Conservation (phyloP, 2,113 vertebrate species). For the Pseudorasbora parva region DNA sequence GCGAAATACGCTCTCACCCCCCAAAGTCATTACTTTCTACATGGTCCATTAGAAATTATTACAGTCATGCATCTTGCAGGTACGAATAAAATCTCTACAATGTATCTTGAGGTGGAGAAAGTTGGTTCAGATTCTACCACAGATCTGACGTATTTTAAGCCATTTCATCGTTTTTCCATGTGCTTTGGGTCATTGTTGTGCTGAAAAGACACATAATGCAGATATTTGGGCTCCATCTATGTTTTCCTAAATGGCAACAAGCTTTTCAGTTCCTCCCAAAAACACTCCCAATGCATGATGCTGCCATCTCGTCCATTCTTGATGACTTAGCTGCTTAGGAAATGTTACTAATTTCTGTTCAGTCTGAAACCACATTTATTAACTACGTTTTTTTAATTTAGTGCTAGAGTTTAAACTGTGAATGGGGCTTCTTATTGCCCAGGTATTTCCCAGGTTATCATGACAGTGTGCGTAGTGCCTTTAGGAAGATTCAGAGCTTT, state of each 20-base stretch:
- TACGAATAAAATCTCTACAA: neutral
- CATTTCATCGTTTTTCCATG: neutral
- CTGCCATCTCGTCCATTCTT: neutral
- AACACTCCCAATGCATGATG: neutral
- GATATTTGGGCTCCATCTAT: neutral
- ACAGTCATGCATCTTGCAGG: neutral
- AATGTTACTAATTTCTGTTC: neutral
- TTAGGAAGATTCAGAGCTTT: constrained; percentile 3
- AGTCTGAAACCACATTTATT: neutral
- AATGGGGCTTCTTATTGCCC: neutral
- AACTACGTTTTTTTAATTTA: neutral
- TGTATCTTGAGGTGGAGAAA: neutral
- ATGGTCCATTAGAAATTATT: neutral
- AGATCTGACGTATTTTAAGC: neutral
- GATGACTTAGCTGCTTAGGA: neutral
- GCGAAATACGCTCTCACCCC: neutral
- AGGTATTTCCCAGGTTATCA: neutral
- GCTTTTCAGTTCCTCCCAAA: neutral
- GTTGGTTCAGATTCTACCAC: neutral
- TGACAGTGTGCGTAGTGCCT: neutral
- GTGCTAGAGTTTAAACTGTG: neutral
- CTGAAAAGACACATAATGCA: neutral
- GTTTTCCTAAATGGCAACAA: neutral
- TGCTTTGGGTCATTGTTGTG: neutral
- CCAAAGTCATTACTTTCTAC: neutral